These are phyloP conservation scores for Psittacara wagleri DNA, from an alignment of 2,113 vertebrate genomes.

Conservation along the genomic window DNA sequence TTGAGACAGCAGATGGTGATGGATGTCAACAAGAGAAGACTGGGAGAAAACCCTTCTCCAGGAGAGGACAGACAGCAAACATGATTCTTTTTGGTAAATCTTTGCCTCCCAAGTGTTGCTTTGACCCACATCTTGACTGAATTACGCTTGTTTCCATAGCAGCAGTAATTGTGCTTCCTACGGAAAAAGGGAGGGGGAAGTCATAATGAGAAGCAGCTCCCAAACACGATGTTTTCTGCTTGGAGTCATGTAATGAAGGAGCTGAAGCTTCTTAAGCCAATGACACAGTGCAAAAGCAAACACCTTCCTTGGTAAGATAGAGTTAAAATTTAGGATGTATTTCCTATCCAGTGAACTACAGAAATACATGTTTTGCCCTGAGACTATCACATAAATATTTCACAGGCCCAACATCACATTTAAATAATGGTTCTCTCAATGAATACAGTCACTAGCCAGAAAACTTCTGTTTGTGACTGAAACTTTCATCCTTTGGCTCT, in stretches of 20 bases:
- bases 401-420: neutral
- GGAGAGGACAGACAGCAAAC: neutral
- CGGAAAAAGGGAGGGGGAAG: slow-evolving; percentile 25
- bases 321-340: neutral
- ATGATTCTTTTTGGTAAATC: neutral
- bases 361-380: neutral
- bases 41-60: neutral
- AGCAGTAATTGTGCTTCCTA: slow-evolving; percentile 43
- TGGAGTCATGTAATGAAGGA: neutral
- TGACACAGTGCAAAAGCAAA: neutral
- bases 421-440: neutral
- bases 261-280: neutral
- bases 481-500: neutral
- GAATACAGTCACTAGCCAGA: neutral
- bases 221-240: neutral
- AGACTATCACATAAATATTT: neutral
- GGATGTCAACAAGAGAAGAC: neutral
- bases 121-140: slow-evolving; percentile 54
- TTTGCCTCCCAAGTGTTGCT: neutral
- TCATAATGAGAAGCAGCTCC: slow-evolving; percentile 42
- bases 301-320: neutral
- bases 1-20: neutral
- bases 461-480: neutral
- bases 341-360: neutral
- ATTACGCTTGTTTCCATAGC: slow-evolving; percentile 60